Base-by-base conservation (phyloP, 2,888 invertebrate species). In the Sarcophaga variegata region DNA sequence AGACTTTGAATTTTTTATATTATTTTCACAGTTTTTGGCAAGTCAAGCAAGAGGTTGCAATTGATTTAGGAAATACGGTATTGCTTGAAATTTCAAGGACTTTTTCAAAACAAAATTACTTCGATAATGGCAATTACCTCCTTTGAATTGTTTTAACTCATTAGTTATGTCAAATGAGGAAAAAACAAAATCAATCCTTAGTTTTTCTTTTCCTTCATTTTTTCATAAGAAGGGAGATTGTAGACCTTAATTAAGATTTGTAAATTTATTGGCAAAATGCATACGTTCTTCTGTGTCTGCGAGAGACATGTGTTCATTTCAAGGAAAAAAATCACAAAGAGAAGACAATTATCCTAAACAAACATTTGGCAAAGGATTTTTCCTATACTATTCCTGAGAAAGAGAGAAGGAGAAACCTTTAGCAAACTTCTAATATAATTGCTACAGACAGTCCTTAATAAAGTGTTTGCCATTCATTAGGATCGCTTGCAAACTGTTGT, bases 11-110 rank as follows among this genome's bases (percentile, higher is more conserved):
- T 72, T 82, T 74, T 49, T 49, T 49, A 49, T 74, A 14, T 49
- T 49, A 49, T 49, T 49, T 11, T 49, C 4, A 14, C 4, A 49
- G 49, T 14, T 62, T 20, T 62, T 62, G 20, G 49, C 49, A 49
- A 14, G 49, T 14, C 17, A 62, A 8, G 6, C 22, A 22, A 62
- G 20, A 63, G 37, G 54, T 60, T 78, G 49, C 66, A 84, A 64
- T 72, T 60, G 60, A 76, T 60, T 80, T 60, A 71, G 45, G 20
- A 59, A 71, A 80, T 22, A 27, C 27, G 27, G 27, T 27, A 27
- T 27, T 47, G 69, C 69, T 75, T 69, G 47, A 74, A 75, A 80
- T 27, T 70, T 80, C 79, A 70, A 80, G 75, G 59, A 75, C 74
- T 25, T 74, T 74, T 20, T 37, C 37, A 63, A 64, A 75, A 69